phyloP scores from a whole-genome alignment of 2,113 vertebrate species.

The Melospiza georgiana region DNA sequence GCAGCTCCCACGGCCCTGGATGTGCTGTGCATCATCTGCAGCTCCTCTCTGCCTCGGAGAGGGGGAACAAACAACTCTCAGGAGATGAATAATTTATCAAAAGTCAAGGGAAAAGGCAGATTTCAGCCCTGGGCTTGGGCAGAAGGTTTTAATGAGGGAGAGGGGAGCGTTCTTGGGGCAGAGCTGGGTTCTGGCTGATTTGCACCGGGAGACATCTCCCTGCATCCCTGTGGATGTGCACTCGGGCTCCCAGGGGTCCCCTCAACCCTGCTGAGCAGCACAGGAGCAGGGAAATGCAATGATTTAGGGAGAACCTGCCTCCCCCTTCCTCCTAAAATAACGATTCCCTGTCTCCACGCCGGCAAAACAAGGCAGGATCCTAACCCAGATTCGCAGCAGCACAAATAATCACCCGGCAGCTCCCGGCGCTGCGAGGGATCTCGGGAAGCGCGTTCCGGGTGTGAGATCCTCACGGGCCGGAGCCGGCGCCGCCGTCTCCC shows the following conservation, averaged over 20 bases:
- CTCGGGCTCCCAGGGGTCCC: neutral
- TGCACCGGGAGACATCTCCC: fast-evolving
- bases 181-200: neutral
- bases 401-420: neutral
- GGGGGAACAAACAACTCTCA: neutral
- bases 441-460: neutral
- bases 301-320: neutral
- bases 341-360: neutral
- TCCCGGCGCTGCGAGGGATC: neutral
- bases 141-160: neutral
- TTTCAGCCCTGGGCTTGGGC: neutral
- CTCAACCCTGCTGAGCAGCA: fast-evolving
- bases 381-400: conserved; percentile 22
- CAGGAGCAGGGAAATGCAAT: neutral
- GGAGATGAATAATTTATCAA: conserved; percentile 47
- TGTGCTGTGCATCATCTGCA: neutral
- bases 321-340: neutral
- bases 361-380: neutral
- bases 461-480: neutral
- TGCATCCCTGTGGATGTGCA: fast-evolving
- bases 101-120: neutral
- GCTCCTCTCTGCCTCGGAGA: neutral
- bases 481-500: neutral
- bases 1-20: neutral
- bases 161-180: neutral